Evolutionary conservation across 2,888 invertebrate genomes (phyloP).

Genomic region (Ectemnius continuus): DNA sequence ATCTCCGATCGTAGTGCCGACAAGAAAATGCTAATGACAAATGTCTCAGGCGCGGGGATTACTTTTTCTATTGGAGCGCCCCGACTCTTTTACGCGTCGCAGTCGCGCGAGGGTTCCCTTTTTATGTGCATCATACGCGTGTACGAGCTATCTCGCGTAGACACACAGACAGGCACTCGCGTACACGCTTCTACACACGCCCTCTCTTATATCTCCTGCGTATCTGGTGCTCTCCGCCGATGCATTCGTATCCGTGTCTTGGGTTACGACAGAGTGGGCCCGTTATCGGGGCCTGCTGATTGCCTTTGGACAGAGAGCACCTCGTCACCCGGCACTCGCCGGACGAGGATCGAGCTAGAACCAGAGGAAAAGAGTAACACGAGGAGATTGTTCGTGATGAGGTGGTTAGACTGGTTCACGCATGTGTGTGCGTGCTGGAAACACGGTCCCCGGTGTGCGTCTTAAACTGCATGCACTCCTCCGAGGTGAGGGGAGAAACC

Average conservation of each 20-base stretch:
- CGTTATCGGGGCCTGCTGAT: conserved; percentile 77
- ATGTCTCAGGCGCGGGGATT: conserved; percentile 31
- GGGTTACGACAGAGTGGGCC: conserved; percentile 78
- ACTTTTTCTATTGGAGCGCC: conserved; percentile 55
- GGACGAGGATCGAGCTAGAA: conserved; percentile 65
- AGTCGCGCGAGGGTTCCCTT: conserved; percentile 39
- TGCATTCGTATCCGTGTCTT: conserved; percentile 79
- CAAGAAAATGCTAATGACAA: conserved; percentile 14
- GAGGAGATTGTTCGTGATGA: conserved; percentile 77
- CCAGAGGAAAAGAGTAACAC: conserved; percentile 71
- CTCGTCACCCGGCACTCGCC: conserved; percentile 54
- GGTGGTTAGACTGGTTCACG: conserved; percentile 78
- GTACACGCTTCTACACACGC: conserved; percentile 11
- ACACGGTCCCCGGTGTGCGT: conserved; percentile 63
- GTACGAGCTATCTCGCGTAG: not conserved
- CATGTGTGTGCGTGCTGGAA: conserved; percentile 64
- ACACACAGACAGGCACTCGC: conserved; percentile 10
- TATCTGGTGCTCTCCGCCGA: conserved; percentile 58
- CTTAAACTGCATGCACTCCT: conserved; percentile 63
- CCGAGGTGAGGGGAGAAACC: conserved; percentile 47
- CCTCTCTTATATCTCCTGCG: conserved; percentile 33
- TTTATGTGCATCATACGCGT: conserved; percentile 20
- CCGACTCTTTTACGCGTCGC: conserved; percentile 52
- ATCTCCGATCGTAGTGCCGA: not conserved
- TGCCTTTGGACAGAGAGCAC: conserved; percentile 73